These are phyloP conservation scores for Sinocyclocheilus anophthalmus DNA, from an alignment of 2,113 vertebrate genomes.

Conservation along the genomic window DNA sequence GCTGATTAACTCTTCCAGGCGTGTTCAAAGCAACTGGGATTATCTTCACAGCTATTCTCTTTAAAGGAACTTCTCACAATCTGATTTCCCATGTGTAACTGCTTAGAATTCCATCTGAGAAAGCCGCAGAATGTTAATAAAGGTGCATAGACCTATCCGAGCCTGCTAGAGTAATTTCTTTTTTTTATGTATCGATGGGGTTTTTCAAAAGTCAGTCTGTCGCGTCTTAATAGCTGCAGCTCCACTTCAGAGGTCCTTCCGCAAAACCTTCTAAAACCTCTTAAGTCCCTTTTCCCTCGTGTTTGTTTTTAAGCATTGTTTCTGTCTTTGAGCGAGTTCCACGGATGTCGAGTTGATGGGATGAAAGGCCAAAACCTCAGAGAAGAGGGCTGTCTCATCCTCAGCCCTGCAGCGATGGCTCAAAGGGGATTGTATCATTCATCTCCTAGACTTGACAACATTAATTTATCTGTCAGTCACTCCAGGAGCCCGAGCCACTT, in stretches of 20 bases:
- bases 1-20: conserved; percentile 30
- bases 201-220: background rate
- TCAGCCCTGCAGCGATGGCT: conserved; percentile 72
- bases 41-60: conserved; percentile 29
- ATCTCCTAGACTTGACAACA: conserved; percentile 75
- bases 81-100: conserved; percentile 36
- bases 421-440: conserved; percentile 69
- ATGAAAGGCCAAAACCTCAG: conserved; percentile 35
- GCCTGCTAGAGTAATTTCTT: background rate
- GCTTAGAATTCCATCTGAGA: conserved; percentile 34
- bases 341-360: conserved; percentile 22
- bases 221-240: background rate
- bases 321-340: conserved; percentile 15
- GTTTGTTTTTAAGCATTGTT: conserved; percentile 33
- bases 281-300: conserved; percentile 21
- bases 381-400: conserved; percentile 62
- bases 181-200: conserved; percentile 11
- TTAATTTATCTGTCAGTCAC: conserved; percentile 83
- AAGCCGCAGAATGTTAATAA: background rate
- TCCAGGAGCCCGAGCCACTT: conserved; percentile 60
- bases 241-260: background rate
- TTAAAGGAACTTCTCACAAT: conserved; percentile 24
- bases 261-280: conserved; percentile 4
- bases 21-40: conserved; percentile 38
- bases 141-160: background rate